These are phyloP conservation scores for Petrolisthes cinctipes DNA, from an alignment of 2,888 invertebrate genomes.

Conservation along the genomic window DNA sequence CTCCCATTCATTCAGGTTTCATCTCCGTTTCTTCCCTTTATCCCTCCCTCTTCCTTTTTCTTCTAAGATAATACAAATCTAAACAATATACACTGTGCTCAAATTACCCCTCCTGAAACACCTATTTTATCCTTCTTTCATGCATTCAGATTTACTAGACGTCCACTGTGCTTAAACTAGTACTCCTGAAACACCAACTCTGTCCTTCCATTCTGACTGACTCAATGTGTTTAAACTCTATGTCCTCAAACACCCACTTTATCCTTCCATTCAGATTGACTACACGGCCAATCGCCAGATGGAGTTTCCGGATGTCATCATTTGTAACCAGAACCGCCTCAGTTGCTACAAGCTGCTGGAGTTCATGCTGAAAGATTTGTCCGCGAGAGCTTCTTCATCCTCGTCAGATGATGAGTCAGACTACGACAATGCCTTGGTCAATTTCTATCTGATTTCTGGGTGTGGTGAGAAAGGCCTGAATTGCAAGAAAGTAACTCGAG, in stretches of 20 bases:
- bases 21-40: too few relatives aligned
- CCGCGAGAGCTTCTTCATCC: too few relatives aligned
- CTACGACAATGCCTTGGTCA: background rate
- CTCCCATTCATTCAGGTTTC: too few relatives aligned
- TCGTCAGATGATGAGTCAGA: too few relatives aligned
- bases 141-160: too few relatives aligned
- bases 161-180: too few relatives aligned
- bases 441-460: conserved; percentile 20
- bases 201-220: background rate
- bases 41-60: too few relatives aligned
- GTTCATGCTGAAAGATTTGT: background rate
- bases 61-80: too few relatives aligned
- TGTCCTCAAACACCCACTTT: background rate
- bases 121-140: too few relatives aligned
- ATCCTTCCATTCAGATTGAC: conserved; percentile 11
- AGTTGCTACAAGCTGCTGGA: conserved; percentile 30
- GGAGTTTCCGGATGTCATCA: conserved; percentile 47
- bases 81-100: too few relatives aligned
- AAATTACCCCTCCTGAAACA: too few relatives aligned
- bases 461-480: conserved; percentile 8
- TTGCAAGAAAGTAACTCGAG: background rate
- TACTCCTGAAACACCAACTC: background rate
- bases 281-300: conserved; percentile 4
- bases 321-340: conserved; percentile 56
- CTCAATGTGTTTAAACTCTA: too few relatives aligned